Percentiles rank a stretch among this genome's conserved stretches.
Evolutionary conservation across 30 jellyfish, hydroid and myxozoan species (phyloP).

Genomic region (Hydractinia echinata): DNA sequence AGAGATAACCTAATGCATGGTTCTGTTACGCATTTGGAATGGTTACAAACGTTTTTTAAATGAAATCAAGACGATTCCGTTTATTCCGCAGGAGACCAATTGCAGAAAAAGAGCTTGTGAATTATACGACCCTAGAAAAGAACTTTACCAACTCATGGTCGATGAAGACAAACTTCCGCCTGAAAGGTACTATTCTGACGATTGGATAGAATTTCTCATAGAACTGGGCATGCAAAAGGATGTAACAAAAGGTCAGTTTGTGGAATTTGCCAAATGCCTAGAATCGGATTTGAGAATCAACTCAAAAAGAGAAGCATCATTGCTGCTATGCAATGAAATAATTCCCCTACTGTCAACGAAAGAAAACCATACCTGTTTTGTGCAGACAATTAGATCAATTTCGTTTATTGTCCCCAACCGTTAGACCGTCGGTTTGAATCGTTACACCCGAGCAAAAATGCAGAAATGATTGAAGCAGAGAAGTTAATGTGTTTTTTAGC

Average conservation of each 20-base stretch:
- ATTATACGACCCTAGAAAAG: conserved; percentile 49
- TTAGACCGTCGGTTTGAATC: background rate
- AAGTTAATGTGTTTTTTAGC: background rate
- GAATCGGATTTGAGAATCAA: background rate
- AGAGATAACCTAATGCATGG: no score
- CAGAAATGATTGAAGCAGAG: background rate
- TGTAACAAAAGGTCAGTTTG: conserved; percentile 26
- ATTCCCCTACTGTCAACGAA: background rate
- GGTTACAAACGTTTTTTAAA: background rate
- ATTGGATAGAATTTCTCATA: conserved; percentile 45
- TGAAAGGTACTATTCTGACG: conserved; percentile 1
- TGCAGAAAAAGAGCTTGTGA: conserved; percentile 1
- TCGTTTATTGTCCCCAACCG: background rate
- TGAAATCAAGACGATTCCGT: no score
- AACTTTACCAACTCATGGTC: conserved; percentile 34
- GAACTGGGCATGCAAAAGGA: conserved; percentile 26
- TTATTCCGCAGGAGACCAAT: no score
- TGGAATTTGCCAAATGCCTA: conserved; percentile 36
- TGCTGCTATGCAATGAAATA: background rate
- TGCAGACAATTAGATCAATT: background rate
- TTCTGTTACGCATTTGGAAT: background rate
- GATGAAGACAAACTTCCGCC: conserved; percentile 45
- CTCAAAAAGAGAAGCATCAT: background rate
- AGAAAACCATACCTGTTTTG: background rate
- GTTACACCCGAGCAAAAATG: conserved; percentile 3